These are phyloP conservation scores for Apeira syringaria DNA, from an alignment of 2,888 invertebrate genomes.

Conservation along the genomic window DNA sequence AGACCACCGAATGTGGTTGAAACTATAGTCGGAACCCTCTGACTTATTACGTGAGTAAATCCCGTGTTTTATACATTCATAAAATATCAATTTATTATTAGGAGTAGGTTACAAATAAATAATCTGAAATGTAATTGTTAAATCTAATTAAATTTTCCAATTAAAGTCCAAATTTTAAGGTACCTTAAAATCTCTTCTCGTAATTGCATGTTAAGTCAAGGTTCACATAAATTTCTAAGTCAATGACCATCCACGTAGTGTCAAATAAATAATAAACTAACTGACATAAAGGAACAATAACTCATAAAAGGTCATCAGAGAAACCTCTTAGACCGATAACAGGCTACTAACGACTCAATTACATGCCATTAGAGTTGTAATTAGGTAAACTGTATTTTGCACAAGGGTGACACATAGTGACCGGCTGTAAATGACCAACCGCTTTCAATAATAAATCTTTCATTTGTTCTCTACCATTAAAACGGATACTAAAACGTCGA, in stretches of 20 bases:
- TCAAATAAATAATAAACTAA: slow-evolving; percentile 36
- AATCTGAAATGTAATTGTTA: too few relatives aligned
- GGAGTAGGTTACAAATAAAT: too few relatives aligned
- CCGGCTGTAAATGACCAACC: slow-evolving; percentile 10
- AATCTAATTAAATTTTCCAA: too few relatives aligned
- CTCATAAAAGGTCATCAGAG: slow-evolving; percentile 41
- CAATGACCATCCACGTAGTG: slow-evolving; percentile 6
- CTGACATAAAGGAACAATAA: slow-evolving; percentile 44
- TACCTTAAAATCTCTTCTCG: too few relatives aligned
- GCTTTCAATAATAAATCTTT: slow-evolving; percentile 12
- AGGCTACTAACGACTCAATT: slow-evolving; percentile 44
- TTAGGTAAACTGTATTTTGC: slow-evolving; percentile 30
- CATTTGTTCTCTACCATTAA: slow-evolving; percentile 4
- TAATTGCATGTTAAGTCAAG: too few relatives aligned
- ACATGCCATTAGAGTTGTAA: slow-evolving; percentile 36
- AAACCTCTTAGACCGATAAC: slow-evolving; percentile 29
- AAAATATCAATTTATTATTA: too few relatives aligned
- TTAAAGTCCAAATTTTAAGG: too few relatives aligned
- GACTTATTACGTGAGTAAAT: too few relatives aligned
- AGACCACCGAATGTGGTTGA: too few relatives aligned
- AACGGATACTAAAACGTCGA: slow-evolving; percentile 2
- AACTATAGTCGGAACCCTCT: too few relatives aligned
- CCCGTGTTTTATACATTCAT: too few relatives aligned
- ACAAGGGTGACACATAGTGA: not conserved
- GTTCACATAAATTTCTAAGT: slow-evolving; percentile 1